These are phyloP conservation scores for Marmota monax DNA, from an alignment of 2,113 vertebrate genomes.

Conservation along the genomic window DNA sequence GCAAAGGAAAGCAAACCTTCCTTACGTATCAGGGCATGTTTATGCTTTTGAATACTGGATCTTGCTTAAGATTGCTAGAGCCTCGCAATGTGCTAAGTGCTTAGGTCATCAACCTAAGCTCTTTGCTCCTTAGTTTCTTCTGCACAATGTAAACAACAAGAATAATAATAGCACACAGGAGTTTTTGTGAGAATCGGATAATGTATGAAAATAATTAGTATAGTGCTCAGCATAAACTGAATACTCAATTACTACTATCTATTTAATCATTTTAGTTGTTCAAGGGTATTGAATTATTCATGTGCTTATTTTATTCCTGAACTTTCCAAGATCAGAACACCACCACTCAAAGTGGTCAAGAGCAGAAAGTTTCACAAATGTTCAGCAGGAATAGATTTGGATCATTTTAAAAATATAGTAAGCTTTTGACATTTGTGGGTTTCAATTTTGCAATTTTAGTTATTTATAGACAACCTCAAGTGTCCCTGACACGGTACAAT, in stretches of 20 bases:
- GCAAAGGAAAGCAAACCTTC: not conserved
- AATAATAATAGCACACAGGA: not conserved
- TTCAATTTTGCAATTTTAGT: constrained; percentile 33
- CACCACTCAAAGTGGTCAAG: not conserved
- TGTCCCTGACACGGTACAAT: not conserved
- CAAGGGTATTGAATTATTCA: not conserved
- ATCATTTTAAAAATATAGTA: not conserved
- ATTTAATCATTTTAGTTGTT: not conserved
- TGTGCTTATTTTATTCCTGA: constrained; percentile 25
- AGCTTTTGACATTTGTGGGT: not conserved
- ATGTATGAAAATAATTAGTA: not conserved
- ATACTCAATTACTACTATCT: not conserved
- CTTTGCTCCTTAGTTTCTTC: constrained; percentile 18
- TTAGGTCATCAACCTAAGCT: not conserved
- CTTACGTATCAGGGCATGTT: not conserved
- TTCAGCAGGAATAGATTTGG: not conserved
- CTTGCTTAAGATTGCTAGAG: not conserved
- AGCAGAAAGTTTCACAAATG: not conserved
- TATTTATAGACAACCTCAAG: not conserved
- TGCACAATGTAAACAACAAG: constrained; percentile 21
- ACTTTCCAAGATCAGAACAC: not conserved
- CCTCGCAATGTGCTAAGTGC: not conserved
- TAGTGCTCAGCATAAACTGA: not conserved
- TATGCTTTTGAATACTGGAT: constrained; percentile 6
- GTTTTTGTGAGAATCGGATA: not conserved